Conservation (phyloP, 2,888 invertebrate species). For the Catonia carolina region DNA sequence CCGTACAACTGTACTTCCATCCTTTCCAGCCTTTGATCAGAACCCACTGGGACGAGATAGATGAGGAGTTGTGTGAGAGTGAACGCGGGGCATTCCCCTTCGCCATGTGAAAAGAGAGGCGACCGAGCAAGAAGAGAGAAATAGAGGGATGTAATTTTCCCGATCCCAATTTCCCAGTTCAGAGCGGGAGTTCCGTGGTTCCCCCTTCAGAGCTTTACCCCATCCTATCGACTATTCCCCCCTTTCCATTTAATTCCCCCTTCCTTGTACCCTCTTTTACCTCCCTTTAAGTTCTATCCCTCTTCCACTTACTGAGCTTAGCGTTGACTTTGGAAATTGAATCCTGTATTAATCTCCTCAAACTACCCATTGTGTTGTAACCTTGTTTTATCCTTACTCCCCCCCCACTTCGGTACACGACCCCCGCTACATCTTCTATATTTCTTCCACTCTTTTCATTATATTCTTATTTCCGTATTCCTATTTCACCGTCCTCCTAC, state of each 20-base stretch:
- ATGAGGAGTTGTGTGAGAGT: no score
- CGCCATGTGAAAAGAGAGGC: no score
- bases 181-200: no score
- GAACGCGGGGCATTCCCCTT: no score
- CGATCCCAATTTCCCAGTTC: constrained; percentile 13
- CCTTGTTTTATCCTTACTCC: no score
- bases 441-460: constrained; percentile 7
- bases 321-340: constrained; percentile 16
- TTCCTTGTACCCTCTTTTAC: no score
- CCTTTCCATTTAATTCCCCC: background rate
- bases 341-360: constrained; percentile 10
- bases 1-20: no score
- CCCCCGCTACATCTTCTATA: background rate
- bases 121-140: no score
- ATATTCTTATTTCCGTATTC: constrained; percentile 5
- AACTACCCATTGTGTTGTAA: no score
- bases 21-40: no score
- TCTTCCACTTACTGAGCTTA: background rate
- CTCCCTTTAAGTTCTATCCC: background rate
- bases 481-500: background rate
- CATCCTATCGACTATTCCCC: background rate
- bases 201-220: background rate
- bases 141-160: constrained; percentile 15
- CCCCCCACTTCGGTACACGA: no score
- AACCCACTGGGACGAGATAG: no score